Evolutionary conservation across 2,888 invertebrate genomes (phyloP), one percentile per base, ranked within the genome.

Genomic region (Acleris holmiana): DNA sequence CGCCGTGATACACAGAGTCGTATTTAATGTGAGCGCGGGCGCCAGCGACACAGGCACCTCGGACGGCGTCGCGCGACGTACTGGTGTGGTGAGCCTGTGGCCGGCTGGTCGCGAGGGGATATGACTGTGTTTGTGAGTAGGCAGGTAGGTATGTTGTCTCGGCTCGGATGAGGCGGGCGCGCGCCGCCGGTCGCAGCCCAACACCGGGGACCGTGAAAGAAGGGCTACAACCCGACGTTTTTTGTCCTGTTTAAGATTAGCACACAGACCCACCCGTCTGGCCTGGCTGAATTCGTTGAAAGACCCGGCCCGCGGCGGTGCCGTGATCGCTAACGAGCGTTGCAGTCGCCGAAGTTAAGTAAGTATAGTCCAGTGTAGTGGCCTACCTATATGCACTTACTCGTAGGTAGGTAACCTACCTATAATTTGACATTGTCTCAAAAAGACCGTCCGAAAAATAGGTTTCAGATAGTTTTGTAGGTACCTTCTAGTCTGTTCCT

Each of bases 191-290:
- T 50, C 51, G 57, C 41, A 4, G 13, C 21, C 44, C 73, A 80
- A 76, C 76, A 77, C 80, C 76, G 81, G 84, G 84, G 85, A 85
- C 84, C 83, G 83, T 83, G 84, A 82, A 84, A 83, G 83, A 85
- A 86, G 88, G 85, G 86, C 83, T 82, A 80, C 82, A 84, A 79
- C 82, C 85, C 84, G 83, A 81, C 80, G 79, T 88, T 89, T 90
- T 89, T 90, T 89, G 83, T 86, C 83, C 84, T 79, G 76, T 84
- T 84, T 83, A 85, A 86, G 86, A 86, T 89, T 88, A 88, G 88
- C 86, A 82, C 83, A 84, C 84, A 83, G 77, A 78, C 73, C 69
- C 77, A 78, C 73, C 69, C 77, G 85, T 81, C 82, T 82, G 83
- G 79, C 74, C 82, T 82, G 83, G 77, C 75, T 78, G 72, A 76